These are phyloP conservation scores for Corydoras maculifer DNA, from an alignment of 2,113 vertebrate species.

Conservation along the genomic window DNA sequence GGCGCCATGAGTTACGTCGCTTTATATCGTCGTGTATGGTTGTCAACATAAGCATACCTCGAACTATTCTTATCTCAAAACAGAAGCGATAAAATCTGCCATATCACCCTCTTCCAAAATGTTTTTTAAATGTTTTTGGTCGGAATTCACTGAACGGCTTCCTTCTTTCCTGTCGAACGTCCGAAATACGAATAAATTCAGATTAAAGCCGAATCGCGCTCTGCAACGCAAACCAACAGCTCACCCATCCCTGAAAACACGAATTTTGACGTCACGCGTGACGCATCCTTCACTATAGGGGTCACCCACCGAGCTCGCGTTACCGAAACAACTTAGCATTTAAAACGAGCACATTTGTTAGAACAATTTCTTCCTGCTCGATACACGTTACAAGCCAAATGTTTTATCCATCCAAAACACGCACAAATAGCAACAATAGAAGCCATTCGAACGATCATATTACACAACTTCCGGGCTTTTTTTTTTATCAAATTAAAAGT, in stretches of 20 bases:
- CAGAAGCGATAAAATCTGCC: constrained; percentile 34
- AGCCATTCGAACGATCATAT: background rate
- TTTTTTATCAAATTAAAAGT: constrained; percentile 7
- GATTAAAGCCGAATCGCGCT: constrained; percentile 2
- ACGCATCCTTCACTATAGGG: background rate
- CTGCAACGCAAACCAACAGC: background rate
- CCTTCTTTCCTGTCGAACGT: background rate
- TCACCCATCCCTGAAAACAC: background rate
- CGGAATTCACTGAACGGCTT: no score
- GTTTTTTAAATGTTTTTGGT: no score
- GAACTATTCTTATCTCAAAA: background rate
- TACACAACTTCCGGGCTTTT: background rate
- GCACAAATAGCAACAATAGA: no score
- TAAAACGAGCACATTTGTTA: no score
- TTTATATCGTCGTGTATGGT: background rate
- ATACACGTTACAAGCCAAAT: no score
- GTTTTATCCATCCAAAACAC: no score
- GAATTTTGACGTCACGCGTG: background rate
- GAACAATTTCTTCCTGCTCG: no score
- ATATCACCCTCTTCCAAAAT: constrained; percentile 62
- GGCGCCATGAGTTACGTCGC: background rate
- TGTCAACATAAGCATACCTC: background rate
- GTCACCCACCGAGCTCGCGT: background rate
- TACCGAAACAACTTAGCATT: no score
- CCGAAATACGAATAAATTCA: background rate